Percentiles rank a stretch among this genome's conserved stretches.
Conservation (phyloP, 2,797 vertebrate genomes). For the Xiphophorus birchmanni region DNA sequence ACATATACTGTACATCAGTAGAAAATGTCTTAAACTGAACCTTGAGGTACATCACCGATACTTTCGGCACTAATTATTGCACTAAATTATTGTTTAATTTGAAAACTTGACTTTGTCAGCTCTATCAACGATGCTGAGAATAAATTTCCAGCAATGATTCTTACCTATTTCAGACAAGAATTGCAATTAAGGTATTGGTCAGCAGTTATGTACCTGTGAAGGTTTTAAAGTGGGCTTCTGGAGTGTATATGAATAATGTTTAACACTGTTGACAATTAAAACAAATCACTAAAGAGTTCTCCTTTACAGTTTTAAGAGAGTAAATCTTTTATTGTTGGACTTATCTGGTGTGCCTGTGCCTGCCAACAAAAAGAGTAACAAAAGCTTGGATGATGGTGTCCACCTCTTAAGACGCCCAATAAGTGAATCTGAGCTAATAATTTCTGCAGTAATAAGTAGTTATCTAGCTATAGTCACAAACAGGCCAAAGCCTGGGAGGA, state of each 20-base stretch:
- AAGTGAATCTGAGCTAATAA: slow-evolving; percentile 61
- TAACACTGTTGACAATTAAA: neutral
- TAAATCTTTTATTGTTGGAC: slow-evolving; percentile 15
- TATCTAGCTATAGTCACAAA: slow-evolving; percentile 42
- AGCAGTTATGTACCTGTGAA: neutral
- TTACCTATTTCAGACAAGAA: neutral
- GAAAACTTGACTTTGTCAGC: neutral
- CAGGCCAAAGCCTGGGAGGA: slow-evolving; percentile 61
- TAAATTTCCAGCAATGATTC: neutral
- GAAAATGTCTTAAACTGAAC: neutral
- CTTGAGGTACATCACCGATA: neutral
- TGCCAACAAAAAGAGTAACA: slow-evolving; percentile 34
- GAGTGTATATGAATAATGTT: neutral
- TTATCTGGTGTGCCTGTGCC: slow-evolving; percentile 20
- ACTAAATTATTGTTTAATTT: neutral
- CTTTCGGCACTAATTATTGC: neutral
- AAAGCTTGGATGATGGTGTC: slow-evolving; percentile 51
- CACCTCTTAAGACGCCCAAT: slow-evolving; percentile 44
- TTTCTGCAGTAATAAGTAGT: slow-evolving; percentile 50
- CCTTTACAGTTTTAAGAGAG: neutral
- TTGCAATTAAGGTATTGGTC: neutral
- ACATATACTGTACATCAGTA: neutral
- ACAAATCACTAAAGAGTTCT: neutral
- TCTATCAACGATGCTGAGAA: too few species aligned
- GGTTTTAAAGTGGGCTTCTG: neutral